Evolutionary conservation across 2,797 vertebrate species (phyloP).

Genomic region (Hoplostethus atlanticus): DNA sequence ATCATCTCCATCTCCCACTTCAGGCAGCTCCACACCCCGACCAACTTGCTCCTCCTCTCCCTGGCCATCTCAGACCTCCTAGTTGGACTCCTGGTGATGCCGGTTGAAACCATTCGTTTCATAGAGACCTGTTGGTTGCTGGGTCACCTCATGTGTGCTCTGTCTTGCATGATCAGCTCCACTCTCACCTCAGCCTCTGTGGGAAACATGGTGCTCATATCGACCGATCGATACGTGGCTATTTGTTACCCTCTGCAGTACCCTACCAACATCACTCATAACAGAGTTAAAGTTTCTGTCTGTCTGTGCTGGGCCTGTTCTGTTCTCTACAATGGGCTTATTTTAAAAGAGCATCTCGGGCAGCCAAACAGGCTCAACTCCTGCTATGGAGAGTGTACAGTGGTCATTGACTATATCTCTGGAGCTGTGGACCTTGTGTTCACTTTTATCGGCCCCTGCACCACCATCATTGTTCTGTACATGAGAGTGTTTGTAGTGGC

Average conservation of each 20-base stretch:
- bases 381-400: slow-evolving; percentile 66
- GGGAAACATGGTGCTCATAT: slow-evolving; percentile 84
- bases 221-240: slow-evolving; percentile 79
- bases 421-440: slow-evolving; percentile 59
- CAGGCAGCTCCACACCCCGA: slow-evolving; percentile 83
- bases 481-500: slow-evolving; percentile 65
- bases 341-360: slow-evolving; percentile 54
- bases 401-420: slow-evolving; percentile 45
- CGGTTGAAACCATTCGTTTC: slow-evolving; percentile 76
- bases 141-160: slow-evolving; percentile 77
- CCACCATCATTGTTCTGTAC: slow-evolving; percentile 67
- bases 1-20: slow-evolving; percentile 85
- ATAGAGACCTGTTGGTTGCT: slow-evolving; percentile 85
- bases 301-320: slow-evolving; percentile 69
- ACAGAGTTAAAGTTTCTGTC: slow-evolving; percentile 51
- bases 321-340: slow-evolving; percentile 54
- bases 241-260: slow-evolving; percentile 75
- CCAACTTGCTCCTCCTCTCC: slow-evolving; percentile 85
- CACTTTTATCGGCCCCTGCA: slow-evolving; percentile 65
- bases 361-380: slow-evolving; percentile 43
- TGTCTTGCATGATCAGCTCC: slow-evolving; percentile 74
- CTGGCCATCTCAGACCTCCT: slow-evolving; percentile 83
- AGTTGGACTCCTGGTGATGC: slow-evolving; percentile 83
- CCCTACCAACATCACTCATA: slow-evolving; percentile 47
- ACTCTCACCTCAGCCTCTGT: slow-evolving; percentile 83